Conservation (phyloP, 1,140 invertebrate species). For the Trachelipus rathkii region DNA sequence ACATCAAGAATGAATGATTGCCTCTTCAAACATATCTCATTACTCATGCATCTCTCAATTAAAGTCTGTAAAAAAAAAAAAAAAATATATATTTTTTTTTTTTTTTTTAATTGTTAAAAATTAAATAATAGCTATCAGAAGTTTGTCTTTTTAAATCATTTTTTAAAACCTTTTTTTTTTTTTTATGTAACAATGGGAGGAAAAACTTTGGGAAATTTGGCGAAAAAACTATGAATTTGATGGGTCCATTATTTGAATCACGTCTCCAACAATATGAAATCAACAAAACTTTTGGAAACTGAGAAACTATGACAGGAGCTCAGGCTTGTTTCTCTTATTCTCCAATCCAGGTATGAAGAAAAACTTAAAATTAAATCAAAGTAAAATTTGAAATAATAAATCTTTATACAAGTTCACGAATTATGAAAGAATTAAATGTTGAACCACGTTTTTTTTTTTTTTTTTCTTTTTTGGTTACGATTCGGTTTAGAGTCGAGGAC, state of each 20-base stretch:
- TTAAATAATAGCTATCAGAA: too few species aligned
- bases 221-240: slow-evolving; percentile 91
- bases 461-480: too few species aligned
- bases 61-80: too few species aligned
- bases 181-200: slow-evolving; percentile 80
- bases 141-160: not conserved
- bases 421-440: not conserved
- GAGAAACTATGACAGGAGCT: slow-evolving; percentile 74
- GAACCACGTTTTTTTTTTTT: slow-evolving; percentile 5
- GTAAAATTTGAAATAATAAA: too few species aligned
- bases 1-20: too few species aligned
- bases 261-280: slow-evolving; percentile 77
- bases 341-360: slow-evolving; percentile 75
- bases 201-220: slow-evolving; percentile 86
- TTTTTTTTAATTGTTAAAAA: too few species aligned
- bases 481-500: slow-evolving; percentile 79
- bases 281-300: slow-evolving; percentile 80
- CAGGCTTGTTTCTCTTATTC: slow-evolving; percentile 85
- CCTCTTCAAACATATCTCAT: too few species aligned
- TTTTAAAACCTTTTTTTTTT: slow-evolving; percentile 13
- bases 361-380: not conserved
- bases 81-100: too few species aligned
- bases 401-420: too few species aligned
- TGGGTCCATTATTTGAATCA: slow-evolving; percentile 86
- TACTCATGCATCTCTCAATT: too few species aligned